A percentile compares a stretch with the other conserved stretches of the same genome.
These are phyloP conservation scores for Camponotus vicinus DNA, from an alignment of 1,140 invertebrate species.

Conservation along the genomic window DNA sequence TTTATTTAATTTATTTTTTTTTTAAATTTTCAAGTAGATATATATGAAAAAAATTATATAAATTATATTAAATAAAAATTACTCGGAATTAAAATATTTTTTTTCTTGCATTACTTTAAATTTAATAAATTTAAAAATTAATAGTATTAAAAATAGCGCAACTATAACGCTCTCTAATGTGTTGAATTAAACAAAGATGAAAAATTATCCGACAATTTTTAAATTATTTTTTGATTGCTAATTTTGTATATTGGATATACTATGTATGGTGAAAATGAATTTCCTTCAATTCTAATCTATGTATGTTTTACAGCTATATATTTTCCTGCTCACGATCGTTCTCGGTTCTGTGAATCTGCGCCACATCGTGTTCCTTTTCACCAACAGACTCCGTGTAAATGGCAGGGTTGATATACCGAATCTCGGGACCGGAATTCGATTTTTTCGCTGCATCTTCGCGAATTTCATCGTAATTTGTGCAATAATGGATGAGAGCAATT, in stretches of 20 bases:
- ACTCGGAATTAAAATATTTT: too few species aligned
- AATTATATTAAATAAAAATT: too few species aligned
- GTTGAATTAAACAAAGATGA: too few species aligned
- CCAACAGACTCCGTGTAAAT: constrained; percentile 70
- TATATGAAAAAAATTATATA: too few species aligned
- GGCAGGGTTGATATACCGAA: constrained; percentile 76
- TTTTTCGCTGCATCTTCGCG: not conserved
- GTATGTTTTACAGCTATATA: constrained; percentile 5
- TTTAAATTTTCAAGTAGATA: too few species aligned
- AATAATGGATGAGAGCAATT: constrained; percentile 6
- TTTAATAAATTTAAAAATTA: too few species aligned
- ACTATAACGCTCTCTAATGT: too few species aligned
- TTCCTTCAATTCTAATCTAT: constrained; percentile 2
- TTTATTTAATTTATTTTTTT: not conserved
- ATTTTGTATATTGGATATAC: too few species aligned
- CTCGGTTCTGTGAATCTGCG: not conserved
- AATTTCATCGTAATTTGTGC: not conserved
- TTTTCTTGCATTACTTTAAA: too few species aligned
- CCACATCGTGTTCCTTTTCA: constrained; percentile 17
- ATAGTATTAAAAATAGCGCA: too few species aligned
- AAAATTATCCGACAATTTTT: too few species aligned
- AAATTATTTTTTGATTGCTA: too few species aligned
- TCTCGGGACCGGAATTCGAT: constrained; percentile 63
- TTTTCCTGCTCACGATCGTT: constrained; percentile 8
- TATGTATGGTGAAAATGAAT: not conserved